Evolutionary conservation across 1,140 invertebrate species (phyloP).

Genomic region (Pogonomyrmex barbatus): DNA sequence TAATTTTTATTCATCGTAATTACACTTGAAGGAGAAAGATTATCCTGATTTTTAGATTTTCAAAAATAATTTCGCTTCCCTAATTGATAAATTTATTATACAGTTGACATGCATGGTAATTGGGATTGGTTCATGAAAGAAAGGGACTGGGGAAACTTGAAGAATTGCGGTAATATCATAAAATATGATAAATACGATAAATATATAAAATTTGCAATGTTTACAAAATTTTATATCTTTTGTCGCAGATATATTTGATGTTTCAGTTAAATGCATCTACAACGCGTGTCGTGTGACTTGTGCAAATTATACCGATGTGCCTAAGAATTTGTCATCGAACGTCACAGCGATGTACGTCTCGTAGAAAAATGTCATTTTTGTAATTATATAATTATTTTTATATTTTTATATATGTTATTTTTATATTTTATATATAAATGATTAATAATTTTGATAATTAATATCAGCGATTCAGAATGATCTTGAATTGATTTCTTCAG

Average conservation of each 20-base stretch:
- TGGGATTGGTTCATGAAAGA: constrained; percentile 69
- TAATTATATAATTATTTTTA: constrained; percentile 36
- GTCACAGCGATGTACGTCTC: constrained; percentile 74
- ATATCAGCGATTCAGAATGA: background rate
- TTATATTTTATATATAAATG: no score
- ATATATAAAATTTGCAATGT: background rate
- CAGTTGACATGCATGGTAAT: constrained; percentile 76
- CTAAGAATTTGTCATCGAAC: constrained; percentile 73
- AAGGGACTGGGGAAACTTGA: constrained; percentile 42
- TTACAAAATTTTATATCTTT: constrained; percentile 34
- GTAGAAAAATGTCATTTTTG: background rate
- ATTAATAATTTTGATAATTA: background rate
- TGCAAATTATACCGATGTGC: constrained; percentile 73
- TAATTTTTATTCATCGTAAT: background rate
- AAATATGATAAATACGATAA: background rate
- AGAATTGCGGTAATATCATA: constrained; percentile 60
- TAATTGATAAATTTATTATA: constrained; percentile 50
- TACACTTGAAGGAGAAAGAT: constrained; percentile 18
- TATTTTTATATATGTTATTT: constrained; percentile 7
- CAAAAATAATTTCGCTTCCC: constrained; percentile 2
- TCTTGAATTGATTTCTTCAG: background rate
- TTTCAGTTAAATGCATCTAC: constrained; percentile 72
- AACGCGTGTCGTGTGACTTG: constrained; percentile 76
- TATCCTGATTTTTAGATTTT: constrained; percentile 10
- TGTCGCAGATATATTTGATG: constrained; percentile 64